Percentiles rank a stretch among this genome's conserved stretches.
These are phyloP conservation scores for Sebastes fasciatus DNA, from an alignment of 2,113 vertebrate genomes.

Conservation along the genomic window DNA sequence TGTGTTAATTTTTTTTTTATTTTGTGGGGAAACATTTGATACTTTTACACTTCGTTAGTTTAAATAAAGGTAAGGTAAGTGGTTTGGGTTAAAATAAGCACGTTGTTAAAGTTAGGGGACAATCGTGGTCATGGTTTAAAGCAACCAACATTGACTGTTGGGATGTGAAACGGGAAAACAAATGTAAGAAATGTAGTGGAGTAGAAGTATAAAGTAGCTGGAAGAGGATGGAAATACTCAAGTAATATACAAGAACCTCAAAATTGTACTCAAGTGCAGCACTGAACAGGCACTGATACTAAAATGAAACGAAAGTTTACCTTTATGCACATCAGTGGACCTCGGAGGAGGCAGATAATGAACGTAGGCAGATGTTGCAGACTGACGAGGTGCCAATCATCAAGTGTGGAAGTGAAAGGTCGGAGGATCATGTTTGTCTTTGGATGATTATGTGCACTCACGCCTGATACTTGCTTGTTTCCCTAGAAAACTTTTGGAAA, in stretches of 20 bases:
- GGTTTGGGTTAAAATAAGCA: not conserved
- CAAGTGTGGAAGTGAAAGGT: slow-evolving; percentile 19
- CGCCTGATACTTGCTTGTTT: slow-evolving; percentile 17
- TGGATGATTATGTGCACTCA: slow-evolving; percentile 10
- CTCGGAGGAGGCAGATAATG: not conserved
- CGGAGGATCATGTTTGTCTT: slow-evolving; percentile 23
- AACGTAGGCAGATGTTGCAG: not conserved
- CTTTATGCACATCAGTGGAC: not conserved
- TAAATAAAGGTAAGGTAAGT: not conserved
- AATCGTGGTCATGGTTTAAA: not conserved
- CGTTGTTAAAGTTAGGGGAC: not conserved
- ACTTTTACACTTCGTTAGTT: not conserved
- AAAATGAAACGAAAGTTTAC: slow-evolving; percentile 2
- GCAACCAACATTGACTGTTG: not conserved
- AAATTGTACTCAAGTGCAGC: not conserved
- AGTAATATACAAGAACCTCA: not conserved
- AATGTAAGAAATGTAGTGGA: not conserved
- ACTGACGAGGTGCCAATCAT: slow-evolving; percentile 12
- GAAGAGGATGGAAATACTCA: not conserved
- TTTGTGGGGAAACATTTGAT: not conserved
- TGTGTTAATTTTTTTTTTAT: not conserved
- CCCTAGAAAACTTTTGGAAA: slow-evolving; percentile 51
- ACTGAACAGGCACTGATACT: not conserved
- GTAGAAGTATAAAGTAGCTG: not conserved
- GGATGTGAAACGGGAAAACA: not conserved